Conservation (phyloP, 2,888 invertebrate species). For the Protonemura montana region DNA sequence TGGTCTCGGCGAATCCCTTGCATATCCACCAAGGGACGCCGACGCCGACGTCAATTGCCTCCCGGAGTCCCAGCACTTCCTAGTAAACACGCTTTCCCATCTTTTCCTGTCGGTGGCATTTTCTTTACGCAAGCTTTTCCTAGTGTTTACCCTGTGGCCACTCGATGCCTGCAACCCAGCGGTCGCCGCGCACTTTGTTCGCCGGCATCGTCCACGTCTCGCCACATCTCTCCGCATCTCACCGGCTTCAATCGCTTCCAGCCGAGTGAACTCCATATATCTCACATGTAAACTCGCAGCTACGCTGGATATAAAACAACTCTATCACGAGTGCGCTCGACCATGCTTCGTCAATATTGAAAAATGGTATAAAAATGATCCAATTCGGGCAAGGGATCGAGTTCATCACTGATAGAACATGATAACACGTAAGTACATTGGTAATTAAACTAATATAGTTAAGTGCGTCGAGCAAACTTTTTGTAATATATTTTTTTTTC, state of each 20-base stretch:
- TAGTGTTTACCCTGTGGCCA: constrained; percentile 28
- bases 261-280: not conserved
- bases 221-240: not conserved
- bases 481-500: no score
- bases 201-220: not conserved
- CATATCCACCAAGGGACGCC: not conserved
- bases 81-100: constrained; percentile 25
- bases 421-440: no score
- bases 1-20: not conserved
- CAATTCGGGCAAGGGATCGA: not conserved
- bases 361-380: constrained; percentile 9
- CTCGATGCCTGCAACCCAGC: constrained; percentile 13
- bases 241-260: constrained; percentile 35
- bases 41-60: constrained; percentile 25
- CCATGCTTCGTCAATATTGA: constrained; percentile 18
- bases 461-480: no score
- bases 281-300: constrained; percentile 23
- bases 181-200: not conserved
- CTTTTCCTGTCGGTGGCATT: constrained; percentile 25
- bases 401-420: not conserved
- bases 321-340: constrained; percentile 19
- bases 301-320: constrained; percentile 23
- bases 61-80: constrained; percentile 25
- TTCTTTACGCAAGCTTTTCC: constrained; percentile 27
- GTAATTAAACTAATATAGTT: no score